These are phyloP conservation scores for Philopotamus ludificatus DNA, from an alignment of 1,140 invertebrate genomes.

Conservation along the genomic window DNA sequence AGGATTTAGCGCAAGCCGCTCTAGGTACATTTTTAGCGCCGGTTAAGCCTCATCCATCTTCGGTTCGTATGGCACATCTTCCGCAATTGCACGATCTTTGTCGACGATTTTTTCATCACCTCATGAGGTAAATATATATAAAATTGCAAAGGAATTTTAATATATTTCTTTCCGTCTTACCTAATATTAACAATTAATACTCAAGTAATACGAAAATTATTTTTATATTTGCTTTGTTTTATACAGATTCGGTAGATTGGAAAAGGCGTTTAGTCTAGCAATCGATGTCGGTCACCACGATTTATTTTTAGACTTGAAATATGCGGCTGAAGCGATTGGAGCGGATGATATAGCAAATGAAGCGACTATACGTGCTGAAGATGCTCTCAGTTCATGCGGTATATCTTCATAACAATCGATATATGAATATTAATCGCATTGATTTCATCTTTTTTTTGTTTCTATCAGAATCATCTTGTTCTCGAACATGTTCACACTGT, in stretches of 20 bases:
- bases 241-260: conserved; percentile 71
- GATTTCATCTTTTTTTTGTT: conserved; percentile 8
- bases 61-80: conserved; percentile 44
- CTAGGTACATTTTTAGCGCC: conserved; percentile 50
- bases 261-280: conserved; percentile 83
- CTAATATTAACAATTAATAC: too few species aligned
- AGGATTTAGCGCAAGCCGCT: conserved; percentile 44
- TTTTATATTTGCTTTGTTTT: conserved; percentile 17
- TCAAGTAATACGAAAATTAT: too few species aligned
- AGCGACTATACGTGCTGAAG: conserved; percentile 71
- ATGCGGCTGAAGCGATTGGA: conserved; percentile 68
- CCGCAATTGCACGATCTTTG: conserved; percentile 49
- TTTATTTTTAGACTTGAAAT: conserved; percentile 82
- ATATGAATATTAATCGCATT: background rate
- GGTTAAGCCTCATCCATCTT: conserved; percentile 38
- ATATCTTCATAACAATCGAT: background rate
- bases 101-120: conserved; percentile 50
- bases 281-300: conserved; percentile 81
- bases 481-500: conserved; percentile 42
- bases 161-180: background rate
- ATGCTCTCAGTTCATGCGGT: conserved; percentile 45
- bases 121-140: conserved; percentile 46
- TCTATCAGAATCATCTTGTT: conserved; percentile 42
- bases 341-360: conserved; percentile 71
- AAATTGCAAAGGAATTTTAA: background rate